Evolutionary conservation across 2,888 invertebrate species (phyloP), one percentile per base, ranked within the genome.

Genomic region (Leistus spinibarbis): DNA sequence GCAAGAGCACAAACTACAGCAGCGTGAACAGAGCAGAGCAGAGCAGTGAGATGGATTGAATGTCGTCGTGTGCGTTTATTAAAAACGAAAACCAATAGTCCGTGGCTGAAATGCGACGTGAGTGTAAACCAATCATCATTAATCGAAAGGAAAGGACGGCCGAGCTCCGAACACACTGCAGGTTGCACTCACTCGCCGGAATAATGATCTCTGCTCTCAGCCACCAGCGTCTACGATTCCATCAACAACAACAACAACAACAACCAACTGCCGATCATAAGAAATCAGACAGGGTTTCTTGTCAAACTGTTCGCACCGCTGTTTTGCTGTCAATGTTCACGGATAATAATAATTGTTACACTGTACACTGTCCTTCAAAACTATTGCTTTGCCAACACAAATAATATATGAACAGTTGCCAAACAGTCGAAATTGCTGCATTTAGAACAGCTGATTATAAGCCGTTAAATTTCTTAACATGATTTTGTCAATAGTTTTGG

Each of bases 61-160:
- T 40, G 40, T 40, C 40, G 40, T 40, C 40, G 40, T 40, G 40
- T 40, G 40, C 40, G 40, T 40, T 40, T 40, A 40, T 40, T 40
- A 40, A 60, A 72, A 72, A 65, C 65, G 72, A 64, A 72, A 72
- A 72, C 72, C 72, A 72, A 72, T 72, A 72, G 72, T 57, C 56
- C 27, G 57, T 72, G 56, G 62, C 54, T 24, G 71, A 71, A 71
- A 72, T 65, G 72, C 57, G 56, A 72, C 27, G 72, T 66, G 64
- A 66, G 66, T 72, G 56, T 20, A 23, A 23, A 71, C 71, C 71
- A 71, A 71, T 60, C 60, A 60, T 60, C 60, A 19, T 71, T 71
- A 71, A 64, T 17, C 23, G 71, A 64, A 13, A 40, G 10, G 40
- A 64, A 23, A 24, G 17, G 20, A 17, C 54, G 54, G 54, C 69